phyloP scores from a whole-genome alignment of 1,140 invertebrate genomes.

The Diabrotica undecimpunctata region DNA sequence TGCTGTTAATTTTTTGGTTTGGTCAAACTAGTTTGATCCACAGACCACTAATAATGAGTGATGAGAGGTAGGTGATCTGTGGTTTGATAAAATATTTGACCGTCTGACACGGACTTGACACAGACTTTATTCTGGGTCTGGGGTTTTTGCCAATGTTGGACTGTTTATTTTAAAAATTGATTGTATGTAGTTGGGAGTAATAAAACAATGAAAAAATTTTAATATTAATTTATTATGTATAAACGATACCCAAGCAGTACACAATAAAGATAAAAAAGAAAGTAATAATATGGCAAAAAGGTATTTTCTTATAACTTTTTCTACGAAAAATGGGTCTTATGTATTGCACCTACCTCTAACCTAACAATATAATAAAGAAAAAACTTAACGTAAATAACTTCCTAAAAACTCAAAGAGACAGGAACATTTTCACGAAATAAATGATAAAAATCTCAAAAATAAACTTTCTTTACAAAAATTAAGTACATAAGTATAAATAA shows the following conservation, averaged over 20 bases:
- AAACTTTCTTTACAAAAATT: slow-evolving; percentile 29
- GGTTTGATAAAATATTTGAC: too few relatives aligned
- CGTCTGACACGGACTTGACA: too few relatives aligned
- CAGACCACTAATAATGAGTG: too few relatives aligned
- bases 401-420: slow-evolving; percentile 35
- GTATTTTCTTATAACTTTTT: slow-evolving; percentile 42
- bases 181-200: too few relatives aligned
- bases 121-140: too few relatives aligned
- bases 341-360: slow-evolving; percentile 49
- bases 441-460: slow-evolving; percentile 33
- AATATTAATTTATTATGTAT: slow-evolving; percentile 45
- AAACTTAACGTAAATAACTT: slow-evolving; percentile 36
- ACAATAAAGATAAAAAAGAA: slow-evolving; percentile 37
- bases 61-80: too few relatives aligned
- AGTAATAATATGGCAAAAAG: slow-evolving; percentile 47
- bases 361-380: slow-evolving; percentile 39
- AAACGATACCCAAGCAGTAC: slow-evolving; percentile 47
- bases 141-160: too few relatives aligned
- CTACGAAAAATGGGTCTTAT: slow-evolving; percentile 27
- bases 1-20: too few relatives aligned
- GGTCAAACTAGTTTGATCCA: too few relatives aligned
- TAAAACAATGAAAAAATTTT: slow-evolving; percentile 14
- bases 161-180: too few relatives aligned
- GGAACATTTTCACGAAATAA: slow-evolving; percentile 40
- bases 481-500: slow-evolving; percentile 26